Percentiles rank a stretch among this genome's conserved stretches.
Evolutionary conservation across 2,113 vertebrate genomes (phyloP).

Genomic region (pig (Sus scrofa)): DNA sequence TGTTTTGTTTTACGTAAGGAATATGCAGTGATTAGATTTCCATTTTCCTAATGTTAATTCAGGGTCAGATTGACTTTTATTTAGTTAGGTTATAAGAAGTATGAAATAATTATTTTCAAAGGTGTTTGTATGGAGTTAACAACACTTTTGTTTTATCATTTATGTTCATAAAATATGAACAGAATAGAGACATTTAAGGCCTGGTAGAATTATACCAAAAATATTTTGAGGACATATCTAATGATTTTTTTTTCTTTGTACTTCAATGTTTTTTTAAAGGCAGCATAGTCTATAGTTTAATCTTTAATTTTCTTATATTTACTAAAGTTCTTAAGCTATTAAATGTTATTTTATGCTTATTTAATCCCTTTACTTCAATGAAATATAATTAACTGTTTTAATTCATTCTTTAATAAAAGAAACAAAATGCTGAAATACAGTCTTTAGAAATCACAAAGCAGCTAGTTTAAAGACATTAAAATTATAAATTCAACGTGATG

Average conservation of each 20-base stretch:
- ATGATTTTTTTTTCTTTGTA: slow-evolving; percentile 27
- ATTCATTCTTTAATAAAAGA: slow-evolving; percentile 49
- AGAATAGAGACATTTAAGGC: neutral
- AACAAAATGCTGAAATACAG: slow-evolving; percentile 8
- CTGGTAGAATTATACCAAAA: slow-evolving; percentile 23
- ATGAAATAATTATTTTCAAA: slow-evolving; percentile 50
- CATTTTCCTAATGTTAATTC: slow-evolving; percentile 5
- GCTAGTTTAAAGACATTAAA: slow-evolving; percentile 37
- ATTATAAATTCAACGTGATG: slow-evolving; percentile 17
- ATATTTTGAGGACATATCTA: slow-evolving; percentile 33
- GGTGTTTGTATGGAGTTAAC: neutral
- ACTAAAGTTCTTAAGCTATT: slow-evolving; percentile 12
- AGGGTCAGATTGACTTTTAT: slow-evolving; percentile 17
- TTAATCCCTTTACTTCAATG: slow-evolving; percentile 46
- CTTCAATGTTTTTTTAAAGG: neutral
- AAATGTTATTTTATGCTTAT: neutral
- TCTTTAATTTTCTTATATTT: neutral
- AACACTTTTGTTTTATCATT: neutral
- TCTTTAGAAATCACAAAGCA: slow-evolving; percentile 1
- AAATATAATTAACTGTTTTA: slow-evolving; percentile 24
- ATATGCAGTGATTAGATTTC: slow-evolving; percentile 40
- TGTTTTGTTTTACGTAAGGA: slow-evolving; percentile 28
- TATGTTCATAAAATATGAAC: neutral
- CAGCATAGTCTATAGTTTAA: slow-evolving; percentile 31
- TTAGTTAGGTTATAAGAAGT: neutral